Percentiles rank a stretch among this genome's conserved stretches.
Evolutionary conservation across 2,888 invertebrate genomes (phyloP).

Genomic region (Eremobia ochroleuca): DNA sequence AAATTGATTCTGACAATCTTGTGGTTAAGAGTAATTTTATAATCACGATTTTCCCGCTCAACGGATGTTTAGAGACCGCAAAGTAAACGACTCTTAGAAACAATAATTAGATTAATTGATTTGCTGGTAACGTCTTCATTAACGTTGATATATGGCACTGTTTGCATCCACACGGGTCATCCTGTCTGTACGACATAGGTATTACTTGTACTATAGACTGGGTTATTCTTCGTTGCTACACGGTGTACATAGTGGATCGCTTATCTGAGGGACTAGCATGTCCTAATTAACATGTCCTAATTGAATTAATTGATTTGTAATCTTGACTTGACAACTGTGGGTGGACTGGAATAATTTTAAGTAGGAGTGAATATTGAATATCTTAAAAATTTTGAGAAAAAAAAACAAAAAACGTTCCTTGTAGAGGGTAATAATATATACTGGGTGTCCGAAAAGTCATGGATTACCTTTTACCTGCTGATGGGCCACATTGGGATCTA

Average conservation of each 20-base stretch:
- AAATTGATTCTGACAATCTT: background rate
- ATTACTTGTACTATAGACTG: constrained; percentile 9
- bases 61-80: constrained; percentile 12
- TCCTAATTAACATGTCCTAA: constrained; percentile 35
- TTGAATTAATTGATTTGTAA: constrained; percentile 29
- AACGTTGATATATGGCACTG: constrained; percentile 52
- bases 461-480: no score
- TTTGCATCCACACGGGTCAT: constrained; percentile 36
- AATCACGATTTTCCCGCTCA: constrained; percentile 7
- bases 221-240: constrained; percentile 23
- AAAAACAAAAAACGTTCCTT: background rate
- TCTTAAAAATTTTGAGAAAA: background rate
- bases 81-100: constrained; percentile 41
- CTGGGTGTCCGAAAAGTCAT: no score
- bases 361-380: background rate
- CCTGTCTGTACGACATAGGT: constrained; percentile 16
- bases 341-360: background rate
- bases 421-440: background rate
- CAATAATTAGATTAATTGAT: constrained; percentile 60
- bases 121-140: constrained; percentile 60
- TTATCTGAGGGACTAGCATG: background rate
- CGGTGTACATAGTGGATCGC: constrained; percentile 7
- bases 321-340: constrained; percentile 10
- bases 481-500: no score
- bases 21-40: constrained; percentile 17